phyloP scores from a whole-genome alignment of 23 tunicate species.

The Oikopleura dioica region DNA sequence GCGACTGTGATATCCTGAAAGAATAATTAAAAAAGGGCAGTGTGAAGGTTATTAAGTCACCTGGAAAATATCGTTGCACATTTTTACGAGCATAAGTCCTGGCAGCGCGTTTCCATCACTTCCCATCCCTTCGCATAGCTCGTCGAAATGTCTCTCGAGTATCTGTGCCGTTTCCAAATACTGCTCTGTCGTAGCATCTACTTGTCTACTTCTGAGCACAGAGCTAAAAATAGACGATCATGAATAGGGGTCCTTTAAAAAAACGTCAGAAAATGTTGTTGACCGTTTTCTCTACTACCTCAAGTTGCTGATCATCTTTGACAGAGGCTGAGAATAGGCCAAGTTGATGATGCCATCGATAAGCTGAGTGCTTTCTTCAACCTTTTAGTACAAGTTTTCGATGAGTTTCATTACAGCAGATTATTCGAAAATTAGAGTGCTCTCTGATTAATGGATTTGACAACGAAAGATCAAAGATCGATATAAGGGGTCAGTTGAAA shows the following conservation, averaged over 20 bases:
- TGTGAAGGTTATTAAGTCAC: too few species aligned
- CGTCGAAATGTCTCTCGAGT: not conserved
- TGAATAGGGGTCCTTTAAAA: too few species aligned
- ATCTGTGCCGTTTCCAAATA: not conserved
- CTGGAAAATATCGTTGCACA: not conserved
- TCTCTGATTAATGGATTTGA: too few species aligned
- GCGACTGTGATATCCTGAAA: not conserved
- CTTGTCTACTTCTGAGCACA: not conserved
- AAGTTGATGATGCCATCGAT: slow-evolving; percentile 1
- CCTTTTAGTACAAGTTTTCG: too few species aligned
- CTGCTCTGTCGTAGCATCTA: not conserved
- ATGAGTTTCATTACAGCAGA: too few species aligned
- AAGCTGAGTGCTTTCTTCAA: not conserved
- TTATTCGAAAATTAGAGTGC: too few species aligned
- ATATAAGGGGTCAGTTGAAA: too few species aligned
- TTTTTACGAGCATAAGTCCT: not conserved
- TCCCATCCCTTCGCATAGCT: not conserved
- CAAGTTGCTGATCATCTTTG: too few species aligned
- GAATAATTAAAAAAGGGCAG: too few species aligned
- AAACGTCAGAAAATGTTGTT: too few species aligned
- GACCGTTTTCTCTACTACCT: too few species aligned
- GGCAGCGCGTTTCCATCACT: not conserved
- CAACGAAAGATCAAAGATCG: too few species aligned
- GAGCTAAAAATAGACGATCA: not conserved
- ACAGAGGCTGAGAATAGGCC: slow-evolving; percentile 11